Percentiles rank a stretch among this genome's conserved stretches.
Conservation (phyloP, 1,140 invertebrate species). For the Rhyacophila brunnea region DNA sequence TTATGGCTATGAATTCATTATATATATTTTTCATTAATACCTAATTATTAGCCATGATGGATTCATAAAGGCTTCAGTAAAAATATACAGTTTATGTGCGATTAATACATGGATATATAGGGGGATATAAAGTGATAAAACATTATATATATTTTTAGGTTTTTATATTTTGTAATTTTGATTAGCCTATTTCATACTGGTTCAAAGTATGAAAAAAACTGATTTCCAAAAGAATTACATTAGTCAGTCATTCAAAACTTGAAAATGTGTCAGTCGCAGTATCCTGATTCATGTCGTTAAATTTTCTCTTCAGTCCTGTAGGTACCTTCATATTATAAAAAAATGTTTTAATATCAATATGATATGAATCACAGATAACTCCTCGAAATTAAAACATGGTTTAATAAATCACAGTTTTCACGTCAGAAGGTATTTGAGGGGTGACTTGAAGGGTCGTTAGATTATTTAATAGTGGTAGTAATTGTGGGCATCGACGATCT, state of each 20-base stretch:
- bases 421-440: not conserved
- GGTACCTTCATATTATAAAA: too few species aligned
- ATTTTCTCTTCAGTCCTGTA: conserved; percentile 8
- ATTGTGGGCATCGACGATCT: conserved; percentile 36
- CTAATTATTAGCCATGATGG: too few species aligned
- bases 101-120: too few species aligned
- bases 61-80: too few species aligned
- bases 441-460: conserved; percentile 42
- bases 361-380: too few species aligned
- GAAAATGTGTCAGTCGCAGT: conserved; percentile 21
- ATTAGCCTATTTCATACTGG: conserved; percentile 9
- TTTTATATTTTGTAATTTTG: conserved; percentile 4
- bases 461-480: conserved; percentile 43
- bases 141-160: too few species aligned
- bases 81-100: too few species aligned
- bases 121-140: too few species aligned
- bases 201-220: conserved; percentile 8
- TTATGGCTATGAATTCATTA: too few species aligned
- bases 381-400: not conserved
- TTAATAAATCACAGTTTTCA: conserved; percentile 6
- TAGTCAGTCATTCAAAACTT: conserved; percentile 12
- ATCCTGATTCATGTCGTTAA: not conserved
- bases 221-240: not conserved
- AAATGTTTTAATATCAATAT: too few species aligned
- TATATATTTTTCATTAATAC: too few species aligned